Percentiles rank a stretch among this genome's conserved stretches.
These are phyloP conservation scores for Motacilla tschutschensis DNA, from an alignment of 2,113 vertebrate genomes.

Conservation along the genomic window DNA sequence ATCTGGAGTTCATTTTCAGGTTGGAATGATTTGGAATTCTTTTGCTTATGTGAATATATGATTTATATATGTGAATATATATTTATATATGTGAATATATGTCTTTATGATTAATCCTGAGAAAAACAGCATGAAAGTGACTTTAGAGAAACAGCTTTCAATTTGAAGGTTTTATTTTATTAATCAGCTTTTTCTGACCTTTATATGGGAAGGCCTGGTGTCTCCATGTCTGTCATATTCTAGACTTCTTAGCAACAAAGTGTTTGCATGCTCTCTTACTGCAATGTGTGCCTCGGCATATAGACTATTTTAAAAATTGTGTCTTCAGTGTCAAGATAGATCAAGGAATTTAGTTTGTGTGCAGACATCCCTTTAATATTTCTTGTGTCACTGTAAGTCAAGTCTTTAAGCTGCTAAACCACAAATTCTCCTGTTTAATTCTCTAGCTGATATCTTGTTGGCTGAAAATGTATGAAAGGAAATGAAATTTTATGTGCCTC, in stretches of 20 bases:
- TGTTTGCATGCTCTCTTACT: not conserved
- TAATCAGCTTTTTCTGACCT: not conserved
- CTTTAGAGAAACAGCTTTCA: not conserved
- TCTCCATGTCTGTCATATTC: not conserved
- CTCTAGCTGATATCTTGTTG: not conserved
- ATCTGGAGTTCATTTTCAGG: slow-evolving; percentile 97
- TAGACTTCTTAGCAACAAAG: not conserved
- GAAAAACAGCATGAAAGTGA: not conserved
- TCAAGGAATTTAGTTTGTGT: not conserved
- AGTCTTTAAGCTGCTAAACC: not conserved
- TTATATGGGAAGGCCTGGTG: not conserved
- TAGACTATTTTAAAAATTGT: not conserved
- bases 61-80: not conserved
- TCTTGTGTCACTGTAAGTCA: not conserved
- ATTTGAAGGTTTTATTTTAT: not conserved
- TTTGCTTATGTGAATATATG: not conserved
- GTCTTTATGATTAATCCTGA: not conserved
- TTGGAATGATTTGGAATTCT: slow-evolving; percentile 53
- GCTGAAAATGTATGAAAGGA: not conserved
- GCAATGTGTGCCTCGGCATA: not conserved
- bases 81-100: not conserved
- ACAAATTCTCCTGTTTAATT: not conserved
- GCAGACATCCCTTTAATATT: not conserved
- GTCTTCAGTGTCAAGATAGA: not conserved
- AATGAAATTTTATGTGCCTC: not conserved